A percentile compares a stretch with the other conserved stretches of the same genome.
Evolutionary conservation across 2,113 vertebrate genomes (phyloP).

Genomic region (Polypterus senegalus): DNA sequence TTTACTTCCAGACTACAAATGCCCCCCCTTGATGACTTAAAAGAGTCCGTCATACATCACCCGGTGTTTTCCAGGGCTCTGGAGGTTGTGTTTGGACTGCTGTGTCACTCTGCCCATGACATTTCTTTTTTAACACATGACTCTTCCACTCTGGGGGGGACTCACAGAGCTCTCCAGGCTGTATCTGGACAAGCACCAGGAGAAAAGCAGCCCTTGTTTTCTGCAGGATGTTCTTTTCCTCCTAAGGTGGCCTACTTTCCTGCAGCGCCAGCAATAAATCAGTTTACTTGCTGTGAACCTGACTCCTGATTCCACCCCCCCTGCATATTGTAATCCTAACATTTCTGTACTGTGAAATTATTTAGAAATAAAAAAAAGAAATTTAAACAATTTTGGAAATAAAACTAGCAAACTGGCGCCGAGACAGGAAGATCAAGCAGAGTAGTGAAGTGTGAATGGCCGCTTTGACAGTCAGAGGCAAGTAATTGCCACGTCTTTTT

Average conservation of each 20-base stretch:
- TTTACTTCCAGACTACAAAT: too few relatives aligned
- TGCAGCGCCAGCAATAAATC: slow-evolving; percentile 31
- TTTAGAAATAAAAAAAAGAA: not conserved
- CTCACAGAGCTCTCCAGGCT: slow-evolving; percentile 39
- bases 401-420: too few relatives aligned
- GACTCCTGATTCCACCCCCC: too few relatives aligned
- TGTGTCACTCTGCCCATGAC: slow-evolving; percentile 29
- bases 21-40: too few relatives aligned
- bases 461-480: too few relatives aligned
- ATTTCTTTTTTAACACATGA: slow-evolving; percentile 41
- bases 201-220: slow-evolving; percentile 38
- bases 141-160: slow-evolving; percentile 30
- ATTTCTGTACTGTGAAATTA: slow-evolving; percentile 10
- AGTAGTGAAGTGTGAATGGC: too few relatives aligned
- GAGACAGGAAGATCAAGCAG: too few relatives aligned
- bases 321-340: not conserved
- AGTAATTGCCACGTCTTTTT: too few relatives aligned
- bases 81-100: slow-evolving; percentile 37
- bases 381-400: too few relatives aligned
- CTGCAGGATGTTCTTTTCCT: slow-evolving; percentile 24
- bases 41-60: too few relatives aligned
- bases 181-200: slow-evolving; percentile 46
- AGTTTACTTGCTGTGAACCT: slow-evolving; percentile 12
- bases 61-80: slow-evolving; percentile 24
- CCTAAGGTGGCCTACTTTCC: slow-evolving; percentile 38